A percentile compares a stretch with the other conserved stretches of the same genome.
These are phyloP conservation scores for Procambarus clarkii DNA, from an alignment of 1,140 invertebrate genomes.

Conservation along the genomic window DNA sequence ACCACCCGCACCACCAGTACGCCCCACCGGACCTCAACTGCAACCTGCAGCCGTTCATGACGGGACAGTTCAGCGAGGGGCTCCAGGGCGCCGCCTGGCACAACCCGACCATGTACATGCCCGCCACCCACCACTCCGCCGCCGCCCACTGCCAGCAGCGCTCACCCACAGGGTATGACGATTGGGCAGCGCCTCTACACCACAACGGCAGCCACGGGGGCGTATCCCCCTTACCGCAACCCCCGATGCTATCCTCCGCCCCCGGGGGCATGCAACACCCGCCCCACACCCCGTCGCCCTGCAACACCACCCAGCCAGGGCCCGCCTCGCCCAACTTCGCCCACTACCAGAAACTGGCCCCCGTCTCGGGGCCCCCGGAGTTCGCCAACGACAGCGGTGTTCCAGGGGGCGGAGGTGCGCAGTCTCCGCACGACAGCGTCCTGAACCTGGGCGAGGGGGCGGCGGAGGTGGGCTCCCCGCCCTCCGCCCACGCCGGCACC, in stretches of 20 bases:
- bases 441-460: constrained; percentile 16
- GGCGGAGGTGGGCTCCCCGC: constrained; percentile 33
- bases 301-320: neutral
- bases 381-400: constrained; percentile 35
- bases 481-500: constrained; percentile 17
- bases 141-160: constrained; percentile 47
- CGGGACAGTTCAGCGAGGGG: constrained; percentile 35
- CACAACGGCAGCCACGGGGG: constrained; percentile 14
- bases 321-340: constrained; percentile 21
- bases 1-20: constrained; percentile 48
- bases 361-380: constrained; percentile 6
- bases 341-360: constrained; percentile 14
- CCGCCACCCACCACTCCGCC: constrained; percentile 33
- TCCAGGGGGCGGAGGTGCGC: constrained; percentile 18
- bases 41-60: constrained; percentile 58
- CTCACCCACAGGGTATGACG: constrained; percentile 38
- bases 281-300: constrained; percentile 52
- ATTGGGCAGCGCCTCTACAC: constrained; percentile 41
- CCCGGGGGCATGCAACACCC: constrained; percentile 10
- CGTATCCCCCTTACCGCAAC: constrained; percentile 32
- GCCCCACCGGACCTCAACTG: constrained; percentile 54
- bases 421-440: constrained; percentile 39
- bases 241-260: neutral
- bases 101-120: constrained; percentile 51
- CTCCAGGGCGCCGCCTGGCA: constrained; percentile 46